Percentiles rank a stretch among this genome's conserved stretches.
phyloP scores from a whole-genome alignment of 1,140 invertebrate genomes.

The Hylaeus anthracinus region DNA sequence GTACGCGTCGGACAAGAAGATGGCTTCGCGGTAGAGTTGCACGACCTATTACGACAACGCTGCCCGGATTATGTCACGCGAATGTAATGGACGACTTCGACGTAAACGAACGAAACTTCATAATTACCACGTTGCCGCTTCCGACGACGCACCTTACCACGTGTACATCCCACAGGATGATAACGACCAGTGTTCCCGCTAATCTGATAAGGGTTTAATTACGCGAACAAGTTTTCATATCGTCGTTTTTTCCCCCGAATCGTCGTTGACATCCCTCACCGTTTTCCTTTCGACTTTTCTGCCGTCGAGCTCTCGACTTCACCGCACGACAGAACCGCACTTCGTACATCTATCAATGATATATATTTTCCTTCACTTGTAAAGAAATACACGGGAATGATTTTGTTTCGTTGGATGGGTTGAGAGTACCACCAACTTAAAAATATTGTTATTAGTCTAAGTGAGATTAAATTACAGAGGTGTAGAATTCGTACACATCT shows the following conservation, averaged over 20 bases:
- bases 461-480: too few relatives aligned
- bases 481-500: too few relatives aligned
- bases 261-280: neutral
- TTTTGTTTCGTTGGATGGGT: too few relatives aligned
- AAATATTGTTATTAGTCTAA: too few relatives aligned
- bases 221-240: conserved; percentile 16
- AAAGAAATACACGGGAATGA: too few relatives aligned
- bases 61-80: conserved; percentile 66
- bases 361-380: too few relatives aligned
- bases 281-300: neutral
- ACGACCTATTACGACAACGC: conserved; percentile 55
- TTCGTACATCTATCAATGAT: too few relatives aligned
- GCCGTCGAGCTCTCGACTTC: too few relatives aligned
- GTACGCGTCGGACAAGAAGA: conserved; percentile 4
- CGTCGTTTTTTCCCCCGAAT: neutral
- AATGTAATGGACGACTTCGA: conserved; percentile 37
- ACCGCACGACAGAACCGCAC: too few relatives aligned
- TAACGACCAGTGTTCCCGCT: conserved; percentile 58
- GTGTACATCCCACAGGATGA: conserved; percentile 33
- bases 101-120: conserved; percentile 64
- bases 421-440: too few relatives aligned
- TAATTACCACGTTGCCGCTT: conserved; percentile 64
- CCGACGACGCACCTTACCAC: conserved; percentile 30
- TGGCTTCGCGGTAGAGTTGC: neutral
- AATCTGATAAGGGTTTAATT: conserved; percentile 72